These are phyloP conservation scores for Streptopelia turtur DNA, from an alignment of 2,797 vertebrate species.

Conservation along the genomic window DNA sequence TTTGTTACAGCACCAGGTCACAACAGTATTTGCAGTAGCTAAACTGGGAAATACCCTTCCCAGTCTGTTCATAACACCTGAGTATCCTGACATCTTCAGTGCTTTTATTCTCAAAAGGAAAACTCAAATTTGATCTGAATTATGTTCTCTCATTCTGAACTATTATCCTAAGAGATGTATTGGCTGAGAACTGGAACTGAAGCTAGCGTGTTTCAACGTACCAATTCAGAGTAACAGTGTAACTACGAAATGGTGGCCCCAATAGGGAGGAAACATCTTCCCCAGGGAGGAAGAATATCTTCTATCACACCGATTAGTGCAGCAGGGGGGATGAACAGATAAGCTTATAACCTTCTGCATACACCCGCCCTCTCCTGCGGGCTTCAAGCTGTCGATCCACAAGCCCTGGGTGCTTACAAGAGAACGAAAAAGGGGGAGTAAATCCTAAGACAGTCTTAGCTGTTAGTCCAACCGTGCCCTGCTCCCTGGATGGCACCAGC, in stretches of 20 bases:
- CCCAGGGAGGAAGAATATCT: not conserved
- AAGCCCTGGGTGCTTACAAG: not conserved
- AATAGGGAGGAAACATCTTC: not conserved
- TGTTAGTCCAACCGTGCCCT: not conserved
- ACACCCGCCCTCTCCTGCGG: not conserved
- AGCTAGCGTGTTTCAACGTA: fast-evolving
- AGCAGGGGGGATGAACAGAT: not conserved
- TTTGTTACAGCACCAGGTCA: not conserved
- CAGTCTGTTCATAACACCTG: not conserved
- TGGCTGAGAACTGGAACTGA: not conserved
- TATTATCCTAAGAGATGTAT: not conserved
- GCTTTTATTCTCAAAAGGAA: not conserved
- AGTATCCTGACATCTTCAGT: not conserved
- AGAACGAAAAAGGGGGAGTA: not conserved
- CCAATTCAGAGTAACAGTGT: not conserved
- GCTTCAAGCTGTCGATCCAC: not conserved
- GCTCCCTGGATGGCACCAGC: not conserved
- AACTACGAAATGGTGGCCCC: not conserved
- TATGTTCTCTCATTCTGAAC: not conserved
- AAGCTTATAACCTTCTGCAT: not conserved
- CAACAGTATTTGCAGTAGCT: not conserved
- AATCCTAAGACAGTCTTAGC: not conserved
- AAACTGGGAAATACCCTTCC: not conserved
- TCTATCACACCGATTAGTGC: not conserved
- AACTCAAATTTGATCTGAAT: not conserved